These are phyloP conservation scores for Halisarca cf. caerulea DNA, from an alignment of 37 sponge, comb jelly and placozoan species.

Conservation along the genomic window DNA sequence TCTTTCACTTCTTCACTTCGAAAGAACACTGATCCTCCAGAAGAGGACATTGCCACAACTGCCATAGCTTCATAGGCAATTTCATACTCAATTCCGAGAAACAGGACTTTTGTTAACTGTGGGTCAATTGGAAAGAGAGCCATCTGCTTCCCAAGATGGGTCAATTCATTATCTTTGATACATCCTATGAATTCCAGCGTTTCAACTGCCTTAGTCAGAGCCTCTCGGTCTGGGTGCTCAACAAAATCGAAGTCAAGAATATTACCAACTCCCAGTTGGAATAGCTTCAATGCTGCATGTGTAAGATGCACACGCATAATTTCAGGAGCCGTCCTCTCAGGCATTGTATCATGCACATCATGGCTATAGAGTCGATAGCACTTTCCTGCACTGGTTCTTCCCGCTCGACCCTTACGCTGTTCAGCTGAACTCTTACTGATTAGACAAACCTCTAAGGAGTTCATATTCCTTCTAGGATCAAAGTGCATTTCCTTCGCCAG, in stretches of 20 bases:
- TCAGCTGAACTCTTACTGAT: slow-evolving; percentile 81
- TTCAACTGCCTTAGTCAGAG: slow-evolving; percentile 58
- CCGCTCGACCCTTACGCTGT: slow-evolving; percentile 84
- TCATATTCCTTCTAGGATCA: slow-evolving; percentile 74
- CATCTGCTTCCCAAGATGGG: slow-evolving; percentile 53
- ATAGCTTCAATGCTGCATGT: slow-evolving; percentile 60
- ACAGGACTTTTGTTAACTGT: slow-evolving; percentile 53
- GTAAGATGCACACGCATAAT: slow-evolving; percentile 65
- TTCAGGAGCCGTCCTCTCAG: slow-evolving; percentile 52
- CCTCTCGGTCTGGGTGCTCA: slow-evolving; percentile 52
- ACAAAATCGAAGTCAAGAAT: slow-evolving; percentile 71
- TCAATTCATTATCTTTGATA: slow-evolving; percentile 44
- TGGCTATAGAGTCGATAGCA: slow-evolving; percentile 74
- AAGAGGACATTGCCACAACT: slow-evolving; percentile 52
- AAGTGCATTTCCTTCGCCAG: slow-evolving; percentile 68
- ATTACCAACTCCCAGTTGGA: slow-evolving; percentile 70
- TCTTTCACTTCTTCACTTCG: slow-evolving; percentile 60
- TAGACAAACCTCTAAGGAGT: slow-evolving; percentile 47
- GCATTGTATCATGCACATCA: slow-evolving; percentile 48
- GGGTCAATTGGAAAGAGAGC: slow-evolving; percentile 71
- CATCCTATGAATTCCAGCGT: slow-evolving; percentile 70
- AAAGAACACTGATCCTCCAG: slow-evolving; percentile 61
- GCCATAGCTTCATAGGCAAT: slow-evolving; percentile 54
- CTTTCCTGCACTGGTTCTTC: slow-evolving; percentile 67
- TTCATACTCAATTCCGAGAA: slow-evolving; percentile 45